A percentile compares a stretch with the other conserved stretches of the same genome.
Conservation (phyloP, 2,113 vertebrate species). For the Scatophagus argus region DNA sequence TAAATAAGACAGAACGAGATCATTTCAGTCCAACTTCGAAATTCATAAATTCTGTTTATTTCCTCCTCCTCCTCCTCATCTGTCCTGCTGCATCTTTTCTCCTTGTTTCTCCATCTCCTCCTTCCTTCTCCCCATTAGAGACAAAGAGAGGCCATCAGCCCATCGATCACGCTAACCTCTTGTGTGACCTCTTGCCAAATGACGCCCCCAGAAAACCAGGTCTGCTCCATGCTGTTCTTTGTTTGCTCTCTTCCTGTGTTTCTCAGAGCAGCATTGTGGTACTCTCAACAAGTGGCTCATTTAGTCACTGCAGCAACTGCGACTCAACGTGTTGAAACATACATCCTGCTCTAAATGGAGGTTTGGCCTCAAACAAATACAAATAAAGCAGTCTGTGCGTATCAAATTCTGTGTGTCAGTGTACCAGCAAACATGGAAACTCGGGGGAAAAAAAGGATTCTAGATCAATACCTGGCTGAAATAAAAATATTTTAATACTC, state of each 20-base stretch:
- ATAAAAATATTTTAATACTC: neutral
- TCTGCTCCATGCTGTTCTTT: conserved; percentile 64
- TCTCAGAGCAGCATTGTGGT: conserved; percentile 77
- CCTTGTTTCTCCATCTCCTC: conserved; percentile 7
- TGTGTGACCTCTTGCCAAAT: conserved; percentile 49
- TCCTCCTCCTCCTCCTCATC: conserved; percentile 25
- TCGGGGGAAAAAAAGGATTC: neutral
- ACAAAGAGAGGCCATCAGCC: conserved; percentile 44
- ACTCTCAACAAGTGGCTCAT: conserved; percentile 76
- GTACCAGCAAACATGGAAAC: neutral
- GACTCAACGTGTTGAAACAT: conserved; percentile 66
- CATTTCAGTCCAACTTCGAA: neutral
- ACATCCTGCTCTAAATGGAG: conserved; percentile 69
- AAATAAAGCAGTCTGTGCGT: neutral
- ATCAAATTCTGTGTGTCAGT: neutral
- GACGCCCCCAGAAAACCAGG: conserved; percentile 39
- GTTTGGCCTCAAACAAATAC: conserved; percentile 27
- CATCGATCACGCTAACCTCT: conserved; percentile 61
- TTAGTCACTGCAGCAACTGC: conserved; percentile 43
- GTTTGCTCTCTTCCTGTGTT: conserved; percentile 80
- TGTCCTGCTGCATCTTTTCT: neutral
- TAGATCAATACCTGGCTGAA: neutral
- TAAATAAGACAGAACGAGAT: neutral
- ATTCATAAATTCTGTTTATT: neutral
- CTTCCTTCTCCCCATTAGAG: conserved; percentile 35